phyloP scores from a whole-genome alignment of 2,888 invertebrate genomes.

The Gastracanthus pulcherrimus region DNA sequence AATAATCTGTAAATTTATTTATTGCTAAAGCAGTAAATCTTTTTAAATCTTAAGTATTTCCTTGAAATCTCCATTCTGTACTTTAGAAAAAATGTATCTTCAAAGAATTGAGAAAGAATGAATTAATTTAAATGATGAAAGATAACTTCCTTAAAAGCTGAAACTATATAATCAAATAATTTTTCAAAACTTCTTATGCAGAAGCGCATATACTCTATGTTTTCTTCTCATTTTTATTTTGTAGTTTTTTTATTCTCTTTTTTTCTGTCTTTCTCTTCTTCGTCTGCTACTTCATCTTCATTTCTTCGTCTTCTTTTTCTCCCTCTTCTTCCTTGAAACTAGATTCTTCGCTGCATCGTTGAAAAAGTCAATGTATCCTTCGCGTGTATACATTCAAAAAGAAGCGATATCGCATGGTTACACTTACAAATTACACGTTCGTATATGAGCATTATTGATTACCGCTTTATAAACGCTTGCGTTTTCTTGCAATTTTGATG shows the following conservation, averaged over 20 bases:
- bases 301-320: background rate
- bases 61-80: too few species aligned
- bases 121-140: too few species aligned
- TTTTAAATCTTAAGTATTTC: too few species aligned
- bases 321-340: background rate
- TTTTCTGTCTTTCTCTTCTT: background rate
- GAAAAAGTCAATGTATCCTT: constrained; percentile 24
- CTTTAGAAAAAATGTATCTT: too few species aligned
- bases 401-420: background rate
- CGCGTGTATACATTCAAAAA: background rate
- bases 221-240: background rate
- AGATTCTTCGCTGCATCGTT: constrained; percentile 25
- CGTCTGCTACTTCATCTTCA: background rate
- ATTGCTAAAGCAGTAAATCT: too few species aligned
- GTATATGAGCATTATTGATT: constrained; percentile 46
- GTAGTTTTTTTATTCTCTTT: background rate
- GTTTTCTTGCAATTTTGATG: constrained; percentile 45
- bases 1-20: too few species aligned
- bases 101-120: too few species aligned
- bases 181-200: background rate
- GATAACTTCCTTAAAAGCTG: background rate
- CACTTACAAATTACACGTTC: constrained; percentile 42
- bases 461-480: constrained; percentile 42
- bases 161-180: constrained; percentile 19
- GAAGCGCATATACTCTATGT: background rate